Base-by-base conservation (phyloP, 2,888 invertebrate genomes). In the Oscheius sp. region DNA sequence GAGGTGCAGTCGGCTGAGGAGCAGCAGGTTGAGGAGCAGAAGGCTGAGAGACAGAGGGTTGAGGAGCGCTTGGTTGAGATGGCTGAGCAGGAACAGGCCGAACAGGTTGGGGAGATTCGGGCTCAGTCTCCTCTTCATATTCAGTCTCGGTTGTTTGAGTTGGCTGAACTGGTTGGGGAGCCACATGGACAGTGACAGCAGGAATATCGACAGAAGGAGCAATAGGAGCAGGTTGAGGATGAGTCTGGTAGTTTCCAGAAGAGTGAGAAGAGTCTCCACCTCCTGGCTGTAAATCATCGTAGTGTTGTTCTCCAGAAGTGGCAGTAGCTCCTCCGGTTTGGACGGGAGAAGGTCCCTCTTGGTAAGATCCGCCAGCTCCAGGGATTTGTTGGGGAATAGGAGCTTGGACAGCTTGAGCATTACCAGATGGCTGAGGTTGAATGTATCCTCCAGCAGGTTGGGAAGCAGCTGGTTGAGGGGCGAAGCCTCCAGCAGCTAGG, bases 171-270 rank as follows among this genome's bases (percentile, higher is more conserved):
- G n/a, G n/a, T n/a, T n/a, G 42, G 3, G 42, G 42, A 27, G 52
- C 52, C n/a, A n/a, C n/a, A 52, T 33, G 55, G 37, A 55, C 55
- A 34, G 55, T 34, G 3, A 33, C 55, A 2, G 55, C 33, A n/a
- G 55, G 55, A 17, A n/a, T n/a, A 55, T 55, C 55, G 12, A 55
- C 34, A 20, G 55, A 55, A 34, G 55, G 31, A 55, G 55, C 15
- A 15, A 55, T 34, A 55, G 55, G 37, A 55, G 37, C 20, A 55
- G 55, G 20, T 33, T 33, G 55, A 10, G 17, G 55, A n/a, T 33
- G 55, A 33, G 55, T 34, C 42, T 42, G 42, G 42, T 42, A 17
- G 42, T 10, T 42, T 15, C 42, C 12, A 42, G 42, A n/a, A 42
- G 42, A 20, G n/a, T n/a, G n/a, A n/a, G n/a, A n/a, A n/a, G n/a